A percentile compares a stretch with the other conserved stretches of the same genome.
phyloP scores from a whole-genome alignment of 2,888 invertebrate species.

The Euzetes globulus region DNA sequence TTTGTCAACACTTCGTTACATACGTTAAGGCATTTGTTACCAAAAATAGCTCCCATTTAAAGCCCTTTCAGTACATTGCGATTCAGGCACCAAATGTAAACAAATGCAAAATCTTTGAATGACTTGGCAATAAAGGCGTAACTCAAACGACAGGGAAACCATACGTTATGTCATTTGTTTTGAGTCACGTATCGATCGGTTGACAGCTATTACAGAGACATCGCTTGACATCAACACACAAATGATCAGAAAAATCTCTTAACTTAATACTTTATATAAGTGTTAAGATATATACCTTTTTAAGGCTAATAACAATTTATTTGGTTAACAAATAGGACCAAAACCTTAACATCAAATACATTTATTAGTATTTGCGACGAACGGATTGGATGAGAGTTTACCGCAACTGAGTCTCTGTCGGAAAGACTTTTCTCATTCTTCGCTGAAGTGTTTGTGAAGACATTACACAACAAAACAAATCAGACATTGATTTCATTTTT shows the following conservation, averaged over 20 bases:
- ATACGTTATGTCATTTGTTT: background rate
- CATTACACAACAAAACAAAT: background rate
- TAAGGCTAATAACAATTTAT: background rate
- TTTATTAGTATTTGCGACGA: background rate
- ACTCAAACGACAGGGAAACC: background rate
- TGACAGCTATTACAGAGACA: background rate
- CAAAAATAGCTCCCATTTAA: too few species aligned
- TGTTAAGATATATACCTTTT: background rate
- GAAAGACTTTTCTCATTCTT: background rate
- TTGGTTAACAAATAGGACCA: background rate
- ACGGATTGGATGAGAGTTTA: constrained; percentile 14
- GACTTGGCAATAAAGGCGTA: background rate
- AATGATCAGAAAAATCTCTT: background rate
- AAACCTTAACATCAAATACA: background rate
- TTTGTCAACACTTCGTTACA: background rate
- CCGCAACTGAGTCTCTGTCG: constrained; percentile 19
- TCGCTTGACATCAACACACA: background rate
- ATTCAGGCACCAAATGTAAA: background rate
- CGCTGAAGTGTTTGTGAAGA: constrained; percentile 24
- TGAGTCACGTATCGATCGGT: background rate
- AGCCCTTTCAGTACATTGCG: too few species aligned
- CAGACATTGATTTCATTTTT: background rate
- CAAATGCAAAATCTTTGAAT: background rate
- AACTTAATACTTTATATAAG: too few species aligned
- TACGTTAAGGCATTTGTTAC: too few species aligned